Evolutionary conservation across 2,113 vertebrate species (phyloP).

Genomic region (Lepus timidus): DNA sequence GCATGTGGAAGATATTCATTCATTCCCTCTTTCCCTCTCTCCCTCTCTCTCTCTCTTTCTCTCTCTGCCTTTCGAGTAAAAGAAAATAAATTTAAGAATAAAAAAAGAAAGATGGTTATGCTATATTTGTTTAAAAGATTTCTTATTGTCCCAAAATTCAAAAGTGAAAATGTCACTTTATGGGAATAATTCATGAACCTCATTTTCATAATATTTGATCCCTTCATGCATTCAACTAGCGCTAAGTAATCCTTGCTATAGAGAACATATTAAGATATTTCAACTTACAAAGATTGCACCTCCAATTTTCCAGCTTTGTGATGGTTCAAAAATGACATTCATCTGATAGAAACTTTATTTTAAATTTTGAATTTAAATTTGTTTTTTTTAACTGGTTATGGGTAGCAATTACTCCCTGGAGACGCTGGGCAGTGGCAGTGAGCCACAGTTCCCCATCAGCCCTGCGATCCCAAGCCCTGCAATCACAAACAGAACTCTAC

Average conservation of each 20-base stretch:
- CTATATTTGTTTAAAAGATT: background rate
- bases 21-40: too few species aligned
- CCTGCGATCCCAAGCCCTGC: too few species aligned
- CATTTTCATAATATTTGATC: conserved; percentile 5
- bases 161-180: background rate
- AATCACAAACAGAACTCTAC: background rate
- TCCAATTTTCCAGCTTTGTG: background rate
- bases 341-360: background rate
- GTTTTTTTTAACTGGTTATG: background rate
- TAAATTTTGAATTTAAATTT: background rate
- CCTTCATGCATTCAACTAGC: background rate
- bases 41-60: too few species aligned
- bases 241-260: background rate
- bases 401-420: background rate
- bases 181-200: background rate
- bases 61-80: too few species aligned
- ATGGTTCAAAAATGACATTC: background rate
- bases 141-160: background rate
- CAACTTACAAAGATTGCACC: too few species aligned
- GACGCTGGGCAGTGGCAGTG: too few species aligned
- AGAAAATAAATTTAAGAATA: too few species aligned
- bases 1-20: too few species aligned
- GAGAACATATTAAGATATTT: background rate
- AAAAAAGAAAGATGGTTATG: too few species aligned
- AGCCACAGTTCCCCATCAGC: background rate